Base-by-base conservation (phyloP, 2,113 vertebrate species). In the Poeciliopsis occidentalis region DNA sequence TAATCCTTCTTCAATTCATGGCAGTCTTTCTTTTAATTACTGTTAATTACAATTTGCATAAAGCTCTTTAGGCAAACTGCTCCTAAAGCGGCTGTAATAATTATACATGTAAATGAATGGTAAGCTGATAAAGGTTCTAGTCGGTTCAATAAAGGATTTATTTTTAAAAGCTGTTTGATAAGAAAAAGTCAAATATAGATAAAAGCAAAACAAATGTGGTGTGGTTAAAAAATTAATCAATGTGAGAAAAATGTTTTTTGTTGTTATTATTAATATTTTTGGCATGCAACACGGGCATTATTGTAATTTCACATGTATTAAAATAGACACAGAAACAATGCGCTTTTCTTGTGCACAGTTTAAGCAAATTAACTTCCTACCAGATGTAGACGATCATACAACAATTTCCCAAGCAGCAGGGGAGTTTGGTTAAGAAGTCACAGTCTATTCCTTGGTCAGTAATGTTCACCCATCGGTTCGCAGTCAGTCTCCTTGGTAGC, bases 21-120 rank as follows among this genome's bases (percentile, higher is more conserved):
- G 92, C 89, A 87, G 94, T 85, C 82, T 77, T 87, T 90, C 77
- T 92, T 94, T 95, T 94, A 95, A 94, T 95, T 93, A 95, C 92
- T 76, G 93, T 94, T 96, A 95, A 96, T 96, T 95, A 93, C 88
- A 93, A 95, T 96, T 96, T 94, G 94, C 94, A 95, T 91, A 92
- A 90, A 93, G 94, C 93, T 93, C 94, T 95, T 95, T 85, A 92
- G 93, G 51, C 90, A 92, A 95, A 94, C 85, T 85, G 92, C 89
- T 94, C 91, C 91, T 94, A 86, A 92, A 93, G 91, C 91, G 91
- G 84, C 88, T 84, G 88, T 90, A 84, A 94, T 93, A 93, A 93
- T 95, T 94, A 94, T 76, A 91, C 76, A 94, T 94, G 93, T 87
- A 94, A 95, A 95, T 94, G 74, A 93, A 86, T 81, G 75, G 85